Evolutionary conservation across 37 sponge, comb jelly and placozoan genomes (phyloP), one percentile per base, ranked within the genome.

Genomic region (Amphimedon queenslandica): DNA sequence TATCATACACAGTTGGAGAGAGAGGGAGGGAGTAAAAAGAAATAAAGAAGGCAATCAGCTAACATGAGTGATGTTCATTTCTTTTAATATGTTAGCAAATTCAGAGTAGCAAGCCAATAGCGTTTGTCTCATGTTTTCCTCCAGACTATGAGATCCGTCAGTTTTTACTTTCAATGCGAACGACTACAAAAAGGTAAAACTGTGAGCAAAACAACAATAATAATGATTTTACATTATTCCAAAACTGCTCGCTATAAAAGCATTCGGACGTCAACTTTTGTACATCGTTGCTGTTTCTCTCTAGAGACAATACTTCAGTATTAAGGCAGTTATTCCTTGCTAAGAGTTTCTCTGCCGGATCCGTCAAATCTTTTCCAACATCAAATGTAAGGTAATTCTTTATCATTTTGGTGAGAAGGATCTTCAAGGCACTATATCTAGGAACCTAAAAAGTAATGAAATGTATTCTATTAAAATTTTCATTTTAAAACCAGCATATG

Each of bases 121-220:
- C 34, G 82, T 75, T 64, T 91, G 92, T 36, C 92, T 69, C 79
- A 91, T 71, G 76, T 91, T 91, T 70, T 90, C 87, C 76, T 91
- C 84, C 34, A 91, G 67, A 53, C 92, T 91, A 40, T 40, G 73
- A 23, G 82, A 66, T 18, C 92, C 88, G 66, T 86, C 88, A 23
- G 92, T 91, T 28, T n/a, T 70, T 40, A 91, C 81, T 27, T 75
- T 63, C 23, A 80, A 39, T n/a, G 41, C 56, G 20, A 73, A 1
- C 24, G 42, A 42, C 84, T 76, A 34, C 24, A 29, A 16, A 61
- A 66, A 13, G 5, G 32, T 28, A 55, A 21, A 51, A 2, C 8
- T 67, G 69, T 67, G 11, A 2, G 35, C 25, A 24, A 13, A 25
- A 36, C 37, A 20, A 43, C 4, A 23, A 25, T 13, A 51, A 47